A percentile compares a stretch with the other conserved stretches of the same genome.
Conservation (phyloP, 2,797 vertebrate genomes). For the Catamblyrhynchus diadema region DNA sequence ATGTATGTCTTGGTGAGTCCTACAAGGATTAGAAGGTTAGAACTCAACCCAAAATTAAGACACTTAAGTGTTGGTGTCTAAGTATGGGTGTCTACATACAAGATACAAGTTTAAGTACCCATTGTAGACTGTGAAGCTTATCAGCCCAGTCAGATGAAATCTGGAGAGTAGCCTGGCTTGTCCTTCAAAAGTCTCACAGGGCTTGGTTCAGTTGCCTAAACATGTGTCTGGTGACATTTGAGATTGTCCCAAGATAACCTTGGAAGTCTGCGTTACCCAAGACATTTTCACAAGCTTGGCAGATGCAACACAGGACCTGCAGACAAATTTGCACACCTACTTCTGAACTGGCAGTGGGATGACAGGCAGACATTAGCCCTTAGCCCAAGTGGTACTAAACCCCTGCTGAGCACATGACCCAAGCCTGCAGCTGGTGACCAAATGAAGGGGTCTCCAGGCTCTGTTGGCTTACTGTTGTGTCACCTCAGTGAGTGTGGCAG, state of each 20-base stretch:
- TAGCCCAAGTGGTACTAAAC: background rate
- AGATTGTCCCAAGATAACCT: background rate
- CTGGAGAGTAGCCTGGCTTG: background rate
- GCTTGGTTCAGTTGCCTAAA: constrained; percentile 9
- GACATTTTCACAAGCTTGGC: background rate
- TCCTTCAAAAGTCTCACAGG: background rate
- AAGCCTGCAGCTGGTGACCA: background rate
- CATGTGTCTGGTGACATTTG: background rate
- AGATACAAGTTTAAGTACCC: background rate
- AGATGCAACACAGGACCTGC: background rate
- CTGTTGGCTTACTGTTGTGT: background rate
- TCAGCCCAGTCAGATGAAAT: background rate
- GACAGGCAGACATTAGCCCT: background rate
- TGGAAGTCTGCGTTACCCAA: background rate
- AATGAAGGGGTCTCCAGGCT: background rate
- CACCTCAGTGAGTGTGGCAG: background rate
- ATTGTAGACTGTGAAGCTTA: background rate
- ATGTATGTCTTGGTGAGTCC: background rate
- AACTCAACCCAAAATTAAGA: background rate
- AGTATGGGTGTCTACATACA: background rate
- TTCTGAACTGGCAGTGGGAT: background rate
- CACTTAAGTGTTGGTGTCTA: background rate
- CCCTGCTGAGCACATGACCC: background rate
- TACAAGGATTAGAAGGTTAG: background rate
- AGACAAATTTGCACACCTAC: background rate